Conservation (phyloP, 2,797 vertebrate genomes). For the Tapirus indicus region DNA sequence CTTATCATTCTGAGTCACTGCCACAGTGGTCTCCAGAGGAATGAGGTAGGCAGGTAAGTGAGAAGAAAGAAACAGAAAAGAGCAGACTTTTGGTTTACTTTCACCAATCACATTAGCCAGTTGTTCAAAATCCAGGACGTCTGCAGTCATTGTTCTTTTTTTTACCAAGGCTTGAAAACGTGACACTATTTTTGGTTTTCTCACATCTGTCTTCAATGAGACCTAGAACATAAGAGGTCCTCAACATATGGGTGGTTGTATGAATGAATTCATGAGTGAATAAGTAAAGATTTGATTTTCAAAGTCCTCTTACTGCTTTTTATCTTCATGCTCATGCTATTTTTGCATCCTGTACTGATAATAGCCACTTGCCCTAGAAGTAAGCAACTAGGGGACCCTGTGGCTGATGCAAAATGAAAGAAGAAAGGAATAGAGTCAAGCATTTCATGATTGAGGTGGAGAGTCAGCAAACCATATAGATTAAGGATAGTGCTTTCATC, state of each 20-base stretch:
- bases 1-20: not conserved
- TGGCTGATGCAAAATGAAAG: not conserved
- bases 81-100: not conserved
- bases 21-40: not conserved
- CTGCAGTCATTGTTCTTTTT: not conserved
- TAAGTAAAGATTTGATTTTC: not conserved
- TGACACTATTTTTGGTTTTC: constrained; percentile 6
- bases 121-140: not conserved
- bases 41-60: not conserved
- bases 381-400: not conserved
- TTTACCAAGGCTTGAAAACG: not conserved
- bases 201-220: not conserved
- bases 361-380: not conserved
- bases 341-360: not conserved
- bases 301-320: not conserved
- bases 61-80: not conserved
- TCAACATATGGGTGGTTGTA: not conserved
- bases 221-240: not conserved
- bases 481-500: not conserved
- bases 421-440: not conserved
- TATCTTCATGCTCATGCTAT: not conserved
- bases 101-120: not conserved
- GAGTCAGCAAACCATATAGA: not conserved
- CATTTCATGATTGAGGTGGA: not conserved
- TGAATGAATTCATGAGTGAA: constrained; percentile 2